Evolutionary conservation across 2,888 invertebrate species (phyloP).

Genomic region (Neuroscelio doddi): DNA sequence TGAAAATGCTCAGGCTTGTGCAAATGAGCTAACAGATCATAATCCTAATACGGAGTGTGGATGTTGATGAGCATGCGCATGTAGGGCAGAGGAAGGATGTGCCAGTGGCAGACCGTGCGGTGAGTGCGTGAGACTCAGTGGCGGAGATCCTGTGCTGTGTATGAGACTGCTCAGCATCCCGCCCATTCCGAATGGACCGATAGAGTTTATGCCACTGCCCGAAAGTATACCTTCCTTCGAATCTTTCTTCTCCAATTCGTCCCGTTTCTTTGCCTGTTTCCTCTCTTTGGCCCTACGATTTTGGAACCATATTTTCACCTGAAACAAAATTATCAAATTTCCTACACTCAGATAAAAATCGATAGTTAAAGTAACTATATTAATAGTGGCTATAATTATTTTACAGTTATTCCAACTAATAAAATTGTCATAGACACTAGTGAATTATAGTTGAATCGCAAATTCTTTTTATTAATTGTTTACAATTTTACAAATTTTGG

Average conservation of each 20-base stretch:
- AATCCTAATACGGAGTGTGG: constrained; percentile 58
- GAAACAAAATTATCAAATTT: no score
- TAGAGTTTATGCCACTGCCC: constrained; percentile 57
- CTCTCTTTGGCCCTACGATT: constrained; percentile 95
- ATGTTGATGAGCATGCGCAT: constrained; percentile 22
- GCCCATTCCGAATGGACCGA: constrained; percentile 58
- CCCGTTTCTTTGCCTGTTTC: constrained; percentile 89
- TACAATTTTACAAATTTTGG: no score
- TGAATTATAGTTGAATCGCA: no score
- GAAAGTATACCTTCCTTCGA: constrained; percentile 26
- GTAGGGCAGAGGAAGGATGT: constrained; percentile 51
- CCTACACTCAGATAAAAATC: no score
- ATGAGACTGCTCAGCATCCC: constrained; percentile 60
- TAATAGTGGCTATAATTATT: no score
- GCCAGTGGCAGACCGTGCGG: constrained; percentile 51
- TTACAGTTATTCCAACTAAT: no score
- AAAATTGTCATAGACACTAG: no score
- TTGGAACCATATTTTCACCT: constrained; percentile 91
- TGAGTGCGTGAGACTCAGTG: constrained; percentile 40
- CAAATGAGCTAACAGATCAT: constrained; percentile 52
- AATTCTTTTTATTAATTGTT: no score
- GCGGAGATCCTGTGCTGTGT: constrained; percentile 50
- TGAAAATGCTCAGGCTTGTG: background rate
- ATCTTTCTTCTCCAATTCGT: constrained; percentile 72
- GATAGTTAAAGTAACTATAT: no score